Base-by-base conservation (phyloP, 2,797 vertebrate species). In the Phylloscopus collybita region DNA sequence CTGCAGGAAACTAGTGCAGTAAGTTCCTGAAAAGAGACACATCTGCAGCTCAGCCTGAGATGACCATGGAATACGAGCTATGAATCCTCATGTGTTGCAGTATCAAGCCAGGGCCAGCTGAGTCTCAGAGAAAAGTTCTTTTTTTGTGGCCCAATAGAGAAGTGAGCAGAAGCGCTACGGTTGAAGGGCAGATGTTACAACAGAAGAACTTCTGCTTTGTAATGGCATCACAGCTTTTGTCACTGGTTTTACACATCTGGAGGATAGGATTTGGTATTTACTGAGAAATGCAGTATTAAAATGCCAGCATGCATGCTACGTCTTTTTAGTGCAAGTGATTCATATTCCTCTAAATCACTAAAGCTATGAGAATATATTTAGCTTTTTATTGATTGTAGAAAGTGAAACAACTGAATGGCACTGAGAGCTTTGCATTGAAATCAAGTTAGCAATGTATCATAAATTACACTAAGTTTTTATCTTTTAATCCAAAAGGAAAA, bases 201-300 rank as follows among this genome's bases (percentile, higher is more conserved):
- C 13, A 83, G 69, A 79, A 66, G 14, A 92, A 49, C 60, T 80
- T 38, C 25, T 80, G 21, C 9, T 89, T 80, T 89, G 14, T 74
- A 56, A 60, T 30, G 20, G 20, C 23, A 47, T 50, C 10, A 2
- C 1, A 16, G 20, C 20, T 91, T 71, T 85, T 88, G 49, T 71
- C 53, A 67, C 22, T 23, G 3, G 10, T 65, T 94, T 93, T 60
- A 62, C 44, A 72, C 34, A 91, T 56, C 59, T 88, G 65, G 75
- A 69, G 65, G 27, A 44, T 0, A 9, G 23, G 59, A 83, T 80
- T 42, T 91, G 40, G 23, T 93, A 42, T 72, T 91, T 88, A 69
- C 50, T 38, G 73, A 47, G 54, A 91, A 80, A 69, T 49, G n/a
- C 21, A 76, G 69, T 34, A 90, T 81, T 70, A 90, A 95, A 96